Evolutionary conservation across 2,888 invertebrate species (phyloP).

Genomic region (Mythimna lalbum): DNA sequence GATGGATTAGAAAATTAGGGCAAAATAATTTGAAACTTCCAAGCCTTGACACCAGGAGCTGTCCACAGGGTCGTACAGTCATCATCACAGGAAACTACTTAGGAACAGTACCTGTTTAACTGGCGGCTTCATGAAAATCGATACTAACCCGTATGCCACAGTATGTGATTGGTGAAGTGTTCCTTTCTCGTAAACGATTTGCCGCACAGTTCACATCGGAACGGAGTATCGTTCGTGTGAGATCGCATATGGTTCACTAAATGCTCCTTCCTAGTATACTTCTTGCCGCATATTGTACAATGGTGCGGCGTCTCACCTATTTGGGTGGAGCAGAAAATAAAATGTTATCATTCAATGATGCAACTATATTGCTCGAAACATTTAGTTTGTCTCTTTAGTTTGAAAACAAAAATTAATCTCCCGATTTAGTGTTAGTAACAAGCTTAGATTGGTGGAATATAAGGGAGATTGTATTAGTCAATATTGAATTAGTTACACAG

Average conservation of each 20-base stretch:
- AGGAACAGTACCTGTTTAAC: conserved; percentile 29
- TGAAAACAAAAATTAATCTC: conserved; percentile 56
- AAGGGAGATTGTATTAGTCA: conserved; percentile 69
- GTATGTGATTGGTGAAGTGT: conserved; percentile 97
- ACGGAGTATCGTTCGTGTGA: conserved; percentile 96
- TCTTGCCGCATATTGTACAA: conserved; percentile 96
- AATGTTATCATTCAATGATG: conserved; percentile 89
- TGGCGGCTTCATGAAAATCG: conserved; percentile 66
- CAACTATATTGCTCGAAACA: conserved; percentile 84
- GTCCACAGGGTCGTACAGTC: conserved; percentile 39
- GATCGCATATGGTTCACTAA: conserved; percentile 97
- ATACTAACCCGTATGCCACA: conserved; percentile 95
- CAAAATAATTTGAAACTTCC: conserved; percentile 62
- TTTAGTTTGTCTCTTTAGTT: conserved; percentile 73
- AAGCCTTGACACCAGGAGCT: conserved; percentile 76
- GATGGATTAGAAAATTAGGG: conserved; percentile 4
- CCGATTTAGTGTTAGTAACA: conserved; percentile 63
- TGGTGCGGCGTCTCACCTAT: conserved; percentile 96
- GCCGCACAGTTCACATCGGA: conserved; percentile 96
- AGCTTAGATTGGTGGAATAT: conserved; percentile 52
- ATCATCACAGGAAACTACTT: conserved; percentile 41
- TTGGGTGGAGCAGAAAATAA: conserved; percentile 87
- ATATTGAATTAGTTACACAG: conserved; percentile 57
- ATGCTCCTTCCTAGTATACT: conserved; percentile 97
- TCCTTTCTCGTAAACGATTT: conserved; percentile 97